phyloP scores from a whole-genome alignment of 2,113 vertebrate species.

The Misgurnus mizolepis region DNA sequence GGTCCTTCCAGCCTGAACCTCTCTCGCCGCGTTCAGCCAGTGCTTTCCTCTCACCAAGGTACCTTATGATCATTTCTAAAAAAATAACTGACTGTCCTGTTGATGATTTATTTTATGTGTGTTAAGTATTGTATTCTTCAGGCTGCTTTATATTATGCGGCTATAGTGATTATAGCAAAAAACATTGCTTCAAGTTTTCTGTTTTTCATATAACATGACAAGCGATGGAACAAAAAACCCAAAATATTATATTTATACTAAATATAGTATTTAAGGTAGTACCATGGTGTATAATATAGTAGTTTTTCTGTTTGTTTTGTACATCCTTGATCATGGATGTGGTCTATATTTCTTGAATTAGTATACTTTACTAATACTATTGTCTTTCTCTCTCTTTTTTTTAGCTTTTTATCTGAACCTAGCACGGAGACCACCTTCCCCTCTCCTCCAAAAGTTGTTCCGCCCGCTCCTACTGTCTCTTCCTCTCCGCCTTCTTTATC shows the following conservation, averaged over 20 bases:
- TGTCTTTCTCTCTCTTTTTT: not conserved
- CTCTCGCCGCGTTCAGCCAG: constrained; percentile 80
- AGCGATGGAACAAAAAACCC: not conserved
- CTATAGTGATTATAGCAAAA: too few species aligned
- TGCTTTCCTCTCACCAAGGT: constrained; percentile 79
- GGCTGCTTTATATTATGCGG: too few species aligned
- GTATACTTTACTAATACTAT: not conserved
- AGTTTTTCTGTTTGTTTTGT: not conserved
- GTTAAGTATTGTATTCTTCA: not conserved
- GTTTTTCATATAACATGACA: not conserved
- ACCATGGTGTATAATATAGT: too few species aligned
- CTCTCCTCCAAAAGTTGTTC: not conserved
- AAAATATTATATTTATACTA: not conserved
- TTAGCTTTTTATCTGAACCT: constrained; percentile 55
- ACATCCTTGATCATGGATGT: not conserved
- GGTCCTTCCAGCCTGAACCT: constrained; percentile 76
- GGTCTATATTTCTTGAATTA: not conserved
- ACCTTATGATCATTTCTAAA: not conserved
- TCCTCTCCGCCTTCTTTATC: not conserved
- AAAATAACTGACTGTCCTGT: not conserved
- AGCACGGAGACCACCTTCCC: constrained; percentile 9
- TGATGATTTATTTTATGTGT: not conserved
- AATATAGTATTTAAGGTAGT: not conserved
- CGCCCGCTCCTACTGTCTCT: constrained; percentile 30
- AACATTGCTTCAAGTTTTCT: too few species aligned